phyloP scores from a whole-genome alignment of 2,888 invertebrate species.

The Gymnosoma rotundatum region DNA sequence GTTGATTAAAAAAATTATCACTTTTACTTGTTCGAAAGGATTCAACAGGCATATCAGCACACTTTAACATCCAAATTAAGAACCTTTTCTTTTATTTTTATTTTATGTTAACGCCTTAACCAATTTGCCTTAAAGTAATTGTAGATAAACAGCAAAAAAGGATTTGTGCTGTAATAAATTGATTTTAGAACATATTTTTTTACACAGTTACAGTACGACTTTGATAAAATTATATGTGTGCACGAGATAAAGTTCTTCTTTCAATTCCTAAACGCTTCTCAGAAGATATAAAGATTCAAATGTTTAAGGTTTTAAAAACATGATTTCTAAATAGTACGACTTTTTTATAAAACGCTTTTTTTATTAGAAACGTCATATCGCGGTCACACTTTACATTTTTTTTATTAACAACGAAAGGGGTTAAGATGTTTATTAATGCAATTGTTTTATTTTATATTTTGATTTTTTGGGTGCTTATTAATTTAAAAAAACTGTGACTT shows the following conservation, averaged over 20 bases:
- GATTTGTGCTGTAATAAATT: slow-evolving; percentile 12
- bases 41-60: slow-evolving; percentile 27
- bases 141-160: slow-evolving; percentile 16
- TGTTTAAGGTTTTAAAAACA: too few relatives aligned
- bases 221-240: too few relatives aligned
- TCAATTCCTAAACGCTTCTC: too few relatives aligned
- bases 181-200: slow-evolving; percentile 13
- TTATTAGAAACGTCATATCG: too few relatives aligned
- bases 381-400: too few relatives aligned
- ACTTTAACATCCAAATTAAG: slow-evolving; percentile 31
- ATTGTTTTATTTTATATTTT: not conserved
- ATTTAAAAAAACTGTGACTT: too few relatives aligned
- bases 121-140: slow-evolving; percentile 49
- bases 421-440: not conserved
- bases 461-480: not conserved
- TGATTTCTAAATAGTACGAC: too few relatives aligned
- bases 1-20: slow-evolving; percentile 81
- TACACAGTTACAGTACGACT: not conserved
- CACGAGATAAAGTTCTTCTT: too few relatives aligned
- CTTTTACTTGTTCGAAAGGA: slow-evolving; percentile 66
- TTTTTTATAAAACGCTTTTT: too few relatives aligned
- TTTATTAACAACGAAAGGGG: not conserved
- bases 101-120: slow-evolving; percentile 41
- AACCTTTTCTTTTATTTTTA: slow-evolving; percentile 48
- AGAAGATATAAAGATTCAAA: too few relatives aligned